Percentiles rank a stretch among this genome's conserved stretches.
Conservation (phyloP, 2,888 invertebrate species). For the Stegophylla sp. region DNA sequence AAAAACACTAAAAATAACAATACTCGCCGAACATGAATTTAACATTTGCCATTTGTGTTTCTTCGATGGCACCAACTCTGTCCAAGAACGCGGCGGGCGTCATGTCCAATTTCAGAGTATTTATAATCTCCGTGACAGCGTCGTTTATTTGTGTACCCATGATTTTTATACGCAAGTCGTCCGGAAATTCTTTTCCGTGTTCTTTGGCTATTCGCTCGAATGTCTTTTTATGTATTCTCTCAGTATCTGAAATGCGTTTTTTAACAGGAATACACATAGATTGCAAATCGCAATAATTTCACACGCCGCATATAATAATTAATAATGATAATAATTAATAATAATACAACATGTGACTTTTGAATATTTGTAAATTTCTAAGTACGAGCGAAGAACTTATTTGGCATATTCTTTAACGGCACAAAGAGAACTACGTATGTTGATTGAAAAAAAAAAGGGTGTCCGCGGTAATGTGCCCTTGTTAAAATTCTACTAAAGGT, state of each 20-base stretch:
- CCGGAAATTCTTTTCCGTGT: conserved; percentile 36
- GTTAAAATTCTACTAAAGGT: too few species aligned
- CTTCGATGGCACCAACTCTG: conserved; percentile 70
- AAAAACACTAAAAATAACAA: background rate
- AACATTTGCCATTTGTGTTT: conserved; percentile 68
- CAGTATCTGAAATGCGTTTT: conserved; percentile 22
- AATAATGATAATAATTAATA: too few species aligned
- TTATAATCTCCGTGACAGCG: background rate
- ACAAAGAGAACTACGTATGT: too few species aligned
- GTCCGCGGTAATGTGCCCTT: too few species aligned
- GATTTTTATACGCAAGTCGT: conserved; percentile 17
- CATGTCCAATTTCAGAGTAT: background rate
- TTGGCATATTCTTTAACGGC: too few species aligned
- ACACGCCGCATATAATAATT: too few species aligned
- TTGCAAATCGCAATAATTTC: too few species aligned
- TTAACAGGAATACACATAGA: too few species aligned
- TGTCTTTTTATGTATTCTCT: conserved; percentile 30
- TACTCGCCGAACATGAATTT: conserved; percentile 11
- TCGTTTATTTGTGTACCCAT: conserved; percentile 38
- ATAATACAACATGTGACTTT: too few species aligned
- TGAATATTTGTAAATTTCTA: too few species aligned
- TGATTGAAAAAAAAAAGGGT: too few species aligned
- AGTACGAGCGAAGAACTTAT: too few species aligned
- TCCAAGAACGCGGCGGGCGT: conserved; percentile 73
- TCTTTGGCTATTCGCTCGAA: background rate